A percentile compares a stretch with the other conserved stretches of the same genome.
Evolutionary conservation across 2,113 vertebrate genomes (phyloP).

Genomic region (Andinoacara biseriatus): DNA sequence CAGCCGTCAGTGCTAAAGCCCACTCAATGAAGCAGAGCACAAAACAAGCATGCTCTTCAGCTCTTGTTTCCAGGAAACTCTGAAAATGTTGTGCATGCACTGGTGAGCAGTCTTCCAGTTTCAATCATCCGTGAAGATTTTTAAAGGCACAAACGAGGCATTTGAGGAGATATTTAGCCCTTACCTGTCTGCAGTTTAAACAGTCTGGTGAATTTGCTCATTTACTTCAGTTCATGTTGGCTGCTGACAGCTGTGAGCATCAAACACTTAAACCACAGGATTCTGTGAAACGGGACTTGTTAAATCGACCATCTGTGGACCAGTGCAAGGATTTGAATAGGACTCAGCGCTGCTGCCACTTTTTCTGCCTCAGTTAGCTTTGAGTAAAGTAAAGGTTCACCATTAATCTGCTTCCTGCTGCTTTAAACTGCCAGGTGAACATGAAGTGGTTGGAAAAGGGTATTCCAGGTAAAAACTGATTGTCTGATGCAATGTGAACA

Average conservation of each 20-base stretch:
- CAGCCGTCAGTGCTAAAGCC: neutral
- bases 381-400: neutral
- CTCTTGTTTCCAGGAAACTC: constrained; percentile 46
- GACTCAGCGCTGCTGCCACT: neutral
- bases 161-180: neutral
- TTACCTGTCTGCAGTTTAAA: constrained; percentile 5
- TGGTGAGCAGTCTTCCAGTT: constrained; percentile 23
- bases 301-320: neutral
- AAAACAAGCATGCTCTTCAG: neutral
- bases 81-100: constrained; percentile 30
- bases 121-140: neutral
- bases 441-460: neutral
- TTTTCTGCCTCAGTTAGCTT: neutral
- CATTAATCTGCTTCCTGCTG: neutral
- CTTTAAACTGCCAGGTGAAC: neutral
- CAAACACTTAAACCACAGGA: neutral
- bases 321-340: neutral
- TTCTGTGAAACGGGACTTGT: neutral
- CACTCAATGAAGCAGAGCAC: neutral
- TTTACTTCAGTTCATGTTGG: constrained; percentile 12
- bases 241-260: neutral
- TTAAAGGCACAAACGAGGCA: neutral
- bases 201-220: neutral
- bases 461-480: neutral
- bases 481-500: neutral